Evolutionary conservation across 2,113 vertebrate genomes (phyloP), one percentile per base, ranked within the genome.

Genomic region (Tor tambroides): DNA sequence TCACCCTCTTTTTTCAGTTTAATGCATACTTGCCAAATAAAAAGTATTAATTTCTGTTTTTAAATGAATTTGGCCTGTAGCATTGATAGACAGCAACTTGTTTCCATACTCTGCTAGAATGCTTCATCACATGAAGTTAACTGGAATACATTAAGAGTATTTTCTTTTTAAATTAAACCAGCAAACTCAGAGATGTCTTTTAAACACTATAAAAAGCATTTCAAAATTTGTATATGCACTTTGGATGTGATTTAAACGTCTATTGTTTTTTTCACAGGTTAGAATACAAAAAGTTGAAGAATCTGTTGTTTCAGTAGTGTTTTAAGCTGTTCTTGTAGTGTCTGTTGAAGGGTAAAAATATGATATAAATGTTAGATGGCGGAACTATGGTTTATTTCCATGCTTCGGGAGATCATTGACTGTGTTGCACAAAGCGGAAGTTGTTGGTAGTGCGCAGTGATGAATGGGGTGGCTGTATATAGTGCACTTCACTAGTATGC

Each of bases 391-490:
- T 43, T 5, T 1, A 5, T 2, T 71, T 30, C 30, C 12, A 15
- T 26, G 23, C 21, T 65, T 61, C 7, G 7, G 51, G 49, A 69
- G 79, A 77, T 30, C 46, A 12, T 28, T 67, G 41, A 80, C 3
- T 6, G 41, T 28, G 89, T 80, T 35, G 59, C 35, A 79, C 92
- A 54, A 5, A 5, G 85, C 91, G 94, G 95, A 95, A 92, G 92
- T 89, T 92, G 95, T 89, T 94, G 93, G 92, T 71, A 83, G 17
- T 72, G 65, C 81, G 81, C 81, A 83, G 92, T 51, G 35, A 72
- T 83, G 81, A 83, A 83, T 83, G 81, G 65, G 63, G 4, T 23
- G 28, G 28, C 43, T 83, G 81, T 54, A 23, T 0, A 30, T 32
- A 28, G 7, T 15, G 32, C 32, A 21, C n/a, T 21, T 26, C 2